Evolutionary conservation across 2,113 vertebrate genomes (phyloP).

Genomic region (Amphiprion percula): DNA sequence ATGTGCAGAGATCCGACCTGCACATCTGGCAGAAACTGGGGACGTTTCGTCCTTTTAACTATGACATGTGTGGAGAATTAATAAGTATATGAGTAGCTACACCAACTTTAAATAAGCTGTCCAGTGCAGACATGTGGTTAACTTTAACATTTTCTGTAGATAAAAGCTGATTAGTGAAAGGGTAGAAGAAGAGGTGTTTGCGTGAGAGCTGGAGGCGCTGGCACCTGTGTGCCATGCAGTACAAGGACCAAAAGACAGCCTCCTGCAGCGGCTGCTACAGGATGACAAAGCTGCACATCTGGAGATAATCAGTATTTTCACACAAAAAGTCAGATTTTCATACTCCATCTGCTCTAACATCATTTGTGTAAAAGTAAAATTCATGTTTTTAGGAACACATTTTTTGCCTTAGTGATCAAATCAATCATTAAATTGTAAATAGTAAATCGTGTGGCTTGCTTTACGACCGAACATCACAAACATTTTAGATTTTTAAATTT

Average conservation of each 20-base stretch:
- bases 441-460: background rate
- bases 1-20: conserved; percentile 6
- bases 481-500: background rate
- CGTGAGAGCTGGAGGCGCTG: conserved; percentile 51
- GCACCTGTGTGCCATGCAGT: conserved; percentile 54
- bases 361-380: background rate
- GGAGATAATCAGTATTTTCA: conserved; percentile 41
- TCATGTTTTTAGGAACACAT: background rate
- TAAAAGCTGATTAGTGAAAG: conserved; percentile 54
- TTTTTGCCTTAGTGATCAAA: background rate
- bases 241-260: conserved; percentile 1
- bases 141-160: conserved; percentile 54
- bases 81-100: conserved; percentile 52
- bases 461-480: too few relatives aligned
- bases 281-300: conserved; percentile 53
- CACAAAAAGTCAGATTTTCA: background rate
- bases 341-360: background rate
- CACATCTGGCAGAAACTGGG: conserved; percentile 57
- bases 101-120: conserved; percentile 55
- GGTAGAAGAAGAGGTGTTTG: conserved; percentile 41
- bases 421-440: background rate
- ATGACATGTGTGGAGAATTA: conserved; percentile 61
- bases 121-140: conserved; percentile 41
- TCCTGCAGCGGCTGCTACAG: conserved; percentile 36
- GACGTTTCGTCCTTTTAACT: conserved; percentile 51